Conservation (phyloP, 2,797 vertebrate genomes). For the Falco peregrinus region DNA sequence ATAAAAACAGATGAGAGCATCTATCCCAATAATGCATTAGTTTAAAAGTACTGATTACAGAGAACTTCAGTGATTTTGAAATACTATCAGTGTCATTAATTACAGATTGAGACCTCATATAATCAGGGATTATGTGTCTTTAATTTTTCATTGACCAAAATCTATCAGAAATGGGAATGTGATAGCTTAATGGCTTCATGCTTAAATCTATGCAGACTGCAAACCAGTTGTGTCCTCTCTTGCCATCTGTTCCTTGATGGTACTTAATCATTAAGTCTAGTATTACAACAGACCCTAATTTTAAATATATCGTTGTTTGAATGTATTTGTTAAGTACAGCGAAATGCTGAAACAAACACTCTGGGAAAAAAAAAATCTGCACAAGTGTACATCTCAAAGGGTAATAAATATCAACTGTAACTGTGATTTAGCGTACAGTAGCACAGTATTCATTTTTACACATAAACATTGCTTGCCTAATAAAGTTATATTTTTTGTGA, state of each 20-base stretch:
- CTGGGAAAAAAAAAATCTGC: not conserved
- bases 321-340: not conserved
- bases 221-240: slow-evolving; percentile 72
- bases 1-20: slow-evolving; percentile 69
- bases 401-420: not conserved
- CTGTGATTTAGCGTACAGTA: not conserved
- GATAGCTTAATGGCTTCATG: slow-evolving; percentile 80
- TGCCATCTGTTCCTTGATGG: slow-evolving; percentile 86
- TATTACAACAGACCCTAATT: slow-evolving; percentile 45
- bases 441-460: not conserved
- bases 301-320: slow-evolving; percentile 34
- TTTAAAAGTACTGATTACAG: slow-evolving; percentile 39
- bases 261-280: slow-evolving; percentile 78
- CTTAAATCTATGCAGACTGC: slow-evolving; percentile 70
- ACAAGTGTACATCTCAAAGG: not conserved
- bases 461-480: not conserved
- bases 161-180: slow-evolving; percentile 76
- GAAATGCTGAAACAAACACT: not conserved
- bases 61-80: slow-evolving; percentile 47
- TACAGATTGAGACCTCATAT: slow-evolving; percentile 54
- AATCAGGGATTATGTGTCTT: slow-evolving; percentile 69
- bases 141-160: slow-evolving; percentile 77
- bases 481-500: not conserved
- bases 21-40: slow-evolving; percentile 35
- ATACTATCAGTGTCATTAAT: slow-evolving; percentile 34